Evolutionary conservation across 37 sponge, comb jelly and placozoan genomes (phyloP), one percentile per base, ranked within the genome.

Genomic region (Eunapius fragilis): DNA sequence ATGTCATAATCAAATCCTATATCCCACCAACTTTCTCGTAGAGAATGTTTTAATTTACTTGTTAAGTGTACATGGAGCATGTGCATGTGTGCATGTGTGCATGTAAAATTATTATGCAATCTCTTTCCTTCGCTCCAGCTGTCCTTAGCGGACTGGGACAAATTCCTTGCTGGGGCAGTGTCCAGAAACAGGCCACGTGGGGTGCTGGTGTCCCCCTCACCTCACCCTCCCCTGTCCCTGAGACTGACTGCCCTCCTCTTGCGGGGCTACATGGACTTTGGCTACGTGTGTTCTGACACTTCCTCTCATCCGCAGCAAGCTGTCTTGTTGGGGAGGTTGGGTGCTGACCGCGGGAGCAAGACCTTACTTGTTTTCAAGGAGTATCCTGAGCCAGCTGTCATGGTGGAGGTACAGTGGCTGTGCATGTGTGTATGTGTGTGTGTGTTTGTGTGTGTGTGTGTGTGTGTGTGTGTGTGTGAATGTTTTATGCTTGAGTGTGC

Each of bases 281-380:
- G 47, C 47, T 45, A 45, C 47, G 47, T 45, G 47, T 45, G 47
- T 45, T 45, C 47, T 45, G 47, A 45, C 7, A 9, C 47, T 45
- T 45, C 47, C 9, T 45, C 47, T 9, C 47, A 45, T 9, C 47
- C 47, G 9, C 47, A 45, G 47, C 47, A 45, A 9, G 4, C 47
- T 9, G 7, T 19, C 7, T 9, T 83, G 45, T 13, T 79, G 26
- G 58, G 50, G 41, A 72, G 80, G 33, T 84, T 85, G 37, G 37
- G 32, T 19, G 85, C 69, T n/a, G 10, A 33, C 4, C 28, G 11
- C 0, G 78, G 89, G 14, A 78, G 69, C 28, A 89, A 74, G 78
- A 31, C 78, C 37, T 68, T 89, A 30, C 2, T 79, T 36, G 73
- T 83, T 10, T 89, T 84, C 34, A 89, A 89, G 31, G 89, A 89